Evolutionary conservation across 2,797 vertebrate species (phyloP).

Genomic region (Dendrocincla fuliginosa): DNA sequence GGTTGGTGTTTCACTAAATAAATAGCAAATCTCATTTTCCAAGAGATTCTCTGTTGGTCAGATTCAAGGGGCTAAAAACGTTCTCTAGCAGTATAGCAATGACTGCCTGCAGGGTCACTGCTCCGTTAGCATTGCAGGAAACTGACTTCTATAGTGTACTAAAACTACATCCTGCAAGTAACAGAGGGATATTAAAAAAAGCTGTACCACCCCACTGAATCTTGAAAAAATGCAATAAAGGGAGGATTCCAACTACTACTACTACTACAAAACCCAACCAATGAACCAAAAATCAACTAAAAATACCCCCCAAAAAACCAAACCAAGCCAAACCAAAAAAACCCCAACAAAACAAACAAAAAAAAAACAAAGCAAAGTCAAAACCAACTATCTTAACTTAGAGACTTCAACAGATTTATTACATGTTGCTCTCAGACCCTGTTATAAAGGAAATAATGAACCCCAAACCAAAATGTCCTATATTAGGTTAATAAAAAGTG

Average conservation of each 20-base stretch:
- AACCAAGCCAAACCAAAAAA: neutral
- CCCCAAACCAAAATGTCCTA: neutral
- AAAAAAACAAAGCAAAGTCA: neutral
- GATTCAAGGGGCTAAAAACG: neutral
- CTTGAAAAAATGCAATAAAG: neutral
- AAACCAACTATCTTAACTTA: neutral
- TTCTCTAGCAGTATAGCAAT: neutral
- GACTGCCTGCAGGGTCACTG: neutral
- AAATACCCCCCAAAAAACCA: neutral
- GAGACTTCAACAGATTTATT: neutral
- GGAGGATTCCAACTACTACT: neutral
- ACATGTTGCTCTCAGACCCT: neutral
- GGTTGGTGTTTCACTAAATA: neutral
- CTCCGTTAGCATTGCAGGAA: neutral
- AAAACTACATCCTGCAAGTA: neutral
- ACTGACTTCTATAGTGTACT: neutral
- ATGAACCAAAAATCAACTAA: no score
- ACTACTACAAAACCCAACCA: neutral
- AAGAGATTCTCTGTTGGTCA: neutral
- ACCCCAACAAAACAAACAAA: accelerated
- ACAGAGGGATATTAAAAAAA: neutral
- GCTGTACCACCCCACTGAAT: neutral
- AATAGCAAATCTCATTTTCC: neutral
- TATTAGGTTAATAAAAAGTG: neutral
- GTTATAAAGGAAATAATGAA: neutral